Conservation (phyloP, 1,140 invertebrate genomes). For the Listronotus bonariensis region DNA sequence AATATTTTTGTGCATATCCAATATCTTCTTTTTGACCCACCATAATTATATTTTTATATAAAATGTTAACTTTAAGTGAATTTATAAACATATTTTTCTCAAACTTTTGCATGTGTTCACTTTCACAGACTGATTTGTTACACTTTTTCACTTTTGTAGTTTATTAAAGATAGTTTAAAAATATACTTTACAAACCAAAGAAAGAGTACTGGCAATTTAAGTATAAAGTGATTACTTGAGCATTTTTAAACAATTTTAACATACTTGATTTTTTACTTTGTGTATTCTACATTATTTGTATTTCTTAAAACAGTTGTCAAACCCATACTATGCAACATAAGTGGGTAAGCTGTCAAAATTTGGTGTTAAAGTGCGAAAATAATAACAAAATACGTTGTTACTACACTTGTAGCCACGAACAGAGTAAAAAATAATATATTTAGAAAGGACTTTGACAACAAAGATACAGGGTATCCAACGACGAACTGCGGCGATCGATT, state of each 20-base stretch:
- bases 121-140: slow-evolving; percentile 38
- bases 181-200: slow-evolving; percentile 4
- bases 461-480: too few relatives aligned
- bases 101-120: slow-evolving; percentile 31
- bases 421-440: too few relatives aligned
- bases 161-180: slow-evolving; percentile 15
- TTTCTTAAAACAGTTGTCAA: too few relatives aligned
- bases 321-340: too few relatives aligned
- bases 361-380: too few relatives aligned
- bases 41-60: background rate
- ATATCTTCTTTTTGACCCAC: background rate
- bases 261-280: background rate
- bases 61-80: background rate
- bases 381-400: too few relatives aligned
- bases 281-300: too few relatives aligned
- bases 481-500: too few relatives aligned
- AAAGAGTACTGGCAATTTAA: background rate
- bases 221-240: background rate
- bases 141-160: slow-evolving; percentile 17
- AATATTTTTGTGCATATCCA: background rate
- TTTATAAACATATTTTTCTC: slow-evolving; percentile 9
- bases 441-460: too few relatives aligned
- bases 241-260: too few relatives aligned
- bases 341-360: too few relatives aligned
- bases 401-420: too few relatives aligned